Conservation (phyloP, 1,140 invertebrate genomes). For the Anthonomus grandis region DNA sequence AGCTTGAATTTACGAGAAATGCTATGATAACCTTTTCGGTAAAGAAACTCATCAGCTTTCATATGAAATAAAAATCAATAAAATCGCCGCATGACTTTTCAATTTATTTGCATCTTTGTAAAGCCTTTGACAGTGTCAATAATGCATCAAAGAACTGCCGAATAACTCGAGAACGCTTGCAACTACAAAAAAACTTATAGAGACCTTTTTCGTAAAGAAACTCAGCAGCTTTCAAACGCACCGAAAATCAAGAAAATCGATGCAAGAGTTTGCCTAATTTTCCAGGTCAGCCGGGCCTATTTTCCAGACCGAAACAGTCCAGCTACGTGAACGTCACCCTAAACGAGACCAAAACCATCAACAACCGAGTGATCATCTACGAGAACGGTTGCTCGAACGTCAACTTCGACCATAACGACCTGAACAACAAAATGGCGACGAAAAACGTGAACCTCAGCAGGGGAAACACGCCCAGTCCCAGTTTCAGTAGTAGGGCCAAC, state of each 20-base stretch:
- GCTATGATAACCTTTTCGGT: too few species aligned
- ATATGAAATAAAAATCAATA: too few species aligned
- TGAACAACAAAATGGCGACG: constrained; percentile 41
- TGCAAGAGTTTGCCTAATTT: not conserved
- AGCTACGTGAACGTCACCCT: constrained; percentile 46
- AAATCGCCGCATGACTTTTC: too few species aligned
- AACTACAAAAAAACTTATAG: not conserved
- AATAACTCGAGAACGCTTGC: too few species aligned
- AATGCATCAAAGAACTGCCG: too few species aligned
- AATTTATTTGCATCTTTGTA: too few species aligned
- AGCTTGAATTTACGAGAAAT: too few species aligned
- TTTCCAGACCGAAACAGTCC: constrained; percentile 40
- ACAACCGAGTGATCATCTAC: constrained; percentile 46
- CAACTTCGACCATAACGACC: constrained; percentile 41
- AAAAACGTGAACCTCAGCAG: constrained; percentile 42
- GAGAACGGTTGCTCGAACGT: constrained; percentile 45
- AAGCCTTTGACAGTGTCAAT: too few species aligned
- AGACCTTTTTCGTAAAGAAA: not conserved
- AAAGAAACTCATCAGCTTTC: too few species aligned
- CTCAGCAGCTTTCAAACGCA: too few species aligned
- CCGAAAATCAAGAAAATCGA: too few species aligned
- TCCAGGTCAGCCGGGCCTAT: constrained; percentile 36
- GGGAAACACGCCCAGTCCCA: constrained; percentile 51
- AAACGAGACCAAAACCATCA: constrained; percentile 44
- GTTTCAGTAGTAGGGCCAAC: constrained; percentile 56